These are phyloP conservation scores for Diarsia dahlii DNA, from an alignment of 2,888 invertebrate species.

Conservation along the genomic window DNA sequence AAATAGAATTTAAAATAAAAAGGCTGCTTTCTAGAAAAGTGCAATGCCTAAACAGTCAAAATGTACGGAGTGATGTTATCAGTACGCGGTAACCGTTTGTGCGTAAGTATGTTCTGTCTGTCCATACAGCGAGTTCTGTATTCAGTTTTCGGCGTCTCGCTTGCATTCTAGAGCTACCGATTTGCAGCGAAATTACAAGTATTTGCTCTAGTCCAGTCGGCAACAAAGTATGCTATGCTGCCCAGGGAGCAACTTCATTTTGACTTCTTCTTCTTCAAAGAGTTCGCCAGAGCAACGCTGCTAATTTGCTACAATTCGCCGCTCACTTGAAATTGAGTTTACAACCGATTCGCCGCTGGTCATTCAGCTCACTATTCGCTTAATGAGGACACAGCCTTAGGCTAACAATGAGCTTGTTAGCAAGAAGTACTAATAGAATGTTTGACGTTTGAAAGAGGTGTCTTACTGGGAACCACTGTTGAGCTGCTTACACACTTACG, in stretches of 20 bases:
- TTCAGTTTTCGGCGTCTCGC: background rate
- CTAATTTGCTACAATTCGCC: background rate
- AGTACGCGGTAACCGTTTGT: too few species aligned
- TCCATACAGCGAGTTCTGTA: too few species aligned
- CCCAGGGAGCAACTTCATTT: background rate
- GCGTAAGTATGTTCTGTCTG: too few species aligned
- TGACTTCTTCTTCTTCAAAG: background rate
- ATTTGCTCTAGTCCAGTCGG: too few species aligned
- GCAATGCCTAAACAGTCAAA: background rate
- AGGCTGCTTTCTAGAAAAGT: background rate
- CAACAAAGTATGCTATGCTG: too few species aligned
- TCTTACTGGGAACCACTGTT: constrained; percentile 18
- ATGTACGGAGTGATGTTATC: background rate
- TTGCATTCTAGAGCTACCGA: background rate
- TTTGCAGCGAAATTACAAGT: background rate
- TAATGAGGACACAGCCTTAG: background rate
- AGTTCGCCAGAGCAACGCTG: background rate
- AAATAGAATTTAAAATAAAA: background rate
- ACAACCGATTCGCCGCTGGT: background rate
- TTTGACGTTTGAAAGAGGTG: constrained; percentile 22
- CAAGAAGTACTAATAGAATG: constrained; percentile 30
- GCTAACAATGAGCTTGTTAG: constrained; percentile 35
- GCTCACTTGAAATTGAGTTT: background rate
- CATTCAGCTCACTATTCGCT: background rate
- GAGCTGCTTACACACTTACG: constrained; percentile 5